These are phyloP conservation scores for Rattus rattus DNA, from an alignment of 2,113 vertebrate genomes.

Conservation along the genomic window DNA sequence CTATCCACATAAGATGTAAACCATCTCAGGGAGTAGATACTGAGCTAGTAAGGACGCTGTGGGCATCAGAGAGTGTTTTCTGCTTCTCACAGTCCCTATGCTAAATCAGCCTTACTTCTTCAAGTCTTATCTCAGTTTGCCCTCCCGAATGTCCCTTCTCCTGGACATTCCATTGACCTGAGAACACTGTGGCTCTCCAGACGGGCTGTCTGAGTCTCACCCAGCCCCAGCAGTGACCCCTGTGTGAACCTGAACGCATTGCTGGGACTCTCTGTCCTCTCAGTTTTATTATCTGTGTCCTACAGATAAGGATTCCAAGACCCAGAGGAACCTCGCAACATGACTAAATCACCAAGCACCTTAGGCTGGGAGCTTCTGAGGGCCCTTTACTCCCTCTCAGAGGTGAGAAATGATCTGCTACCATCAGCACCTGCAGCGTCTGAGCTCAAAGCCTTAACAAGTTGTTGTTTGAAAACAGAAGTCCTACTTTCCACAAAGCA, in stretches of 20 bases:
- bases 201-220: not conserved
- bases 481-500: conserved; percentile 47
- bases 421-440: not conserved
- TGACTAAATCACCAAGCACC: not conserved
- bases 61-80: not conserved
- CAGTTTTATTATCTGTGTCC: not conserved
- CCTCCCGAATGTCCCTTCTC: not conserved
- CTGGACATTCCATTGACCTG: not conserved
- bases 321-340: not conserved
- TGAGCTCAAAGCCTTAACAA: conserved; percentile 41
- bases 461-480: conserved; percentile 55
- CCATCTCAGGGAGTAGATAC: not conserved
- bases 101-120: not conserved
- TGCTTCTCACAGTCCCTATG: not conserved
- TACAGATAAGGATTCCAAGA: conserved; percentile 23
- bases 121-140: not conserved
- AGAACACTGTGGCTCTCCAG: not conserved
- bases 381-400: not conserved
- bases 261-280: not conserved
- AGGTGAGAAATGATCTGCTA: not conserved
- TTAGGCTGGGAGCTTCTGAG: not conserved
- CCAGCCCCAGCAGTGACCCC: not conserved
- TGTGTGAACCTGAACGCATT: conserved; percentile 6
- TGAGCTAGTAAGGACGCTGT: not conserved
- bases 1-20: not conserved